Base-by-base conservation (phyloP, 2,888 invertebrate genomes). In the Lingula anatina region DNA sequence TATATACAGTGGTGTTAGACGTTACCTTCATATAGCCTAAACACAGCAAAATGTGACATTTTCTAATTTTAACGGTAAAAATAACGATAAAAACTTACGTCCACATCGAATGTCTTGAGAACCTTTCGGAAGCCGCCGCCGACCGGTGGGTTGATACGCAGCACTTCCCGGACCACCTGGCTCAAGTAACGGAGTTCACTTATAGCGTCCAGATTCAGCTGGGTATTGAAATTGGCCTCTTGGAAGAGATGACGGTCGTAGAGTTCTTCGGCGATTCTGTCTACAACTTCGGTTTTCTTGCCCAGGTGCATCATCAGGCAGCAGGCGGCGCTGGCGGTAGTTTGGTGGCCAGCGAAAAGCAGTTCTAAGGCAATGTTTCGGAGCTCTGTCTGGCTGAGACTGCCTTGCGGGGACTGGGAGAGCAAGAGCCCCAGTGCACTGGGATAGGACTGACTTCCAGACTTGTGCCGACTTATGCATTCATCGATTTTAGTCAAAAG, bases 281-380 rank as follows among this genome's bases (percentile, higher is more conserved):
- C 40, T 7, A 65, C 50, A 7, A 69, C 63, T 3, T 51, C 49
- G 2, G 57, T 60, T 26, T 64, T 51, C 28, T 50, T 25, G 50
- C 51, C 50, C 1, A 71, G 55, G 25, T 63, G 57, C 45, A 62
- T 58, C 2, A 73, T 49, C 26, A 68, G 47, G 3, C 64, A 62
- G 39, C 62, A 60, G 4, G 64, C 57, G 7, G 71, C 69, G 27
- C 67, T 68, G 18, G 70, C 59, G 1, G 64, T 64, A 2, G 71
- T 68, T 44, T 62, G 66, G 42, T 71, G 67, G 0, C 72, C 70
- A 5, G 70, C 70, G 51, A 71, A 72, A 20, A 74, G 56, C 21
- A 74, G 57, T 51, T 74, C 73, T 18, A 74, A 55, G 12, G 68
- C 62, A 4, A 64, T 46, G 15, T 72, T 69, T 38, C 65, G 62